These are phyloP conservation scores for Parnassius smintheus DNA, from an alignment of 2,888 invertebrate species.

Conservation along the genomic window DNA sequence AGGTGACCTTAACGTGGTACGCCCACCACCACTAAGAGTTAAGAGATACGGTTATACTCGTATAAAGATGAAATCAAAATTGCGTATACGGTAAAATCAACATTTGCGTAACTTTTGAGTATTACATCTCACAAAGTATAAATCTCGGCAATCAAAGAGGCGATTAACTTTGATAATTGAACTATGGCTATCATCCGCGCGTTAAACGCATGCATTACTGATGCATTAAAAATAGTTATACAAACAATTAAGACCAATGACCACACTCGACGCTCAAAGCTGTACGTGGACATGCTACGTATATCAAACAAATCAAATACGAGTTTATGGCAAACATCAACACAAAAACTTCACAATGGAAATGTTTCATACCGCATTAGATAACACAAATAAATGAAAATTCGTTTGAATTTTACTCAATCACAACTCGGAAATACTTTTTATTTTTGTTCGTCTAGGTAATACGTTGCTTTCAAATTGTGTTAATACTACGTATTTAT, in stretches of 20 bases:
- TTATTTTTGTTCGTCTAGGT: no score
- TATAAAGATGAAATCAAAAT: no score
- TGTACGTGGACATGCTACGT: conserved; percentile 1
- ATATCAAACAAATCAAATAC: conserved; percentile 22
- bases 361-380: conserved; percentile 25
- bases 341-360: conserved; percentile 20
- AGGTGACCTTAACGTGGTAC: no score
- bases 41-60: no score
- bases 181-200: conserved; percentile 5
- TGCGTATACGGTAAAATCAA: no score
- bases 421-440: no score
- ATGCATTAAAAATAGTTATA: conserved; percentile 24
- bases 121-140: no score
- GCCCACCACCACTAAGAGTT: no score
- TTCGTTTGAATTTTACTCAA: neutral
- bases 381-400: conserved; percentile 20
- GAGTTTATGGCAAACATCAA: conserved; percentile 15
- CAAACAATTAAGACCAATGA: conserved; percentile 19
- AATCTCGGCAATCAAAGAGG: no score
- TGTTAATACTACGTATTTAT: no score
- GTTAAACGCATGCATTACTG: conserved; percentile 15
- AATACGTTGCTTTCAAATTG: no score
- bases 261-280: conserved; percentile 19
- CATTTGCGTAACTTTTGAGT: no score
- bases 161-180: conserved; percentile 1